phyloP scores from a whole-genome alignment of 2,797 vertebrate genomes.

The Tenualosa thibaudeaui region DNA sequence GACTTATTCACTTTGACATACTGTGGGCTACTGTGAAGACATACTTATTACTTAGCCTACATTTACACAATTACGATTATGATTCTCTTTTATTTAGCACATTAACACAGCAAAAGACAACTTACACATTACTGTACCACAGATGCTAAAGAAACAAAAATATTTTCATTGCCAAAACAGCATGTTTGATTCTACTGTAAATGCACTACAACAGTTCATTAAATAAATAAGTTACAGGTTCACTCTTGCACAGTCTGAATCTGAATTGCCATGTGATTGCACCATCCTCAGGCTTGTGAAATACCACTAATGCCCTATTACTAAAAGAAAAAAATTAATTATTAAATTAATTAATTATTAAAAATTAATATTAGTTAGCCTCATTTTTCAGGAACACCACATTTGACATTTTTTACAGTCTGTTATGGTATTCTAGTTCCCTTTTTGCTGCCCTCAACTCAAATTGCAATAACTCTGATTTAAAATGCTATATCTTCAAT shows the following conservation, averaged over 20 bases:
- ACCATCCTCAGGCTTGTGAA: background rate
- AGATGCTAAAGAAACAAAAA: background rate
- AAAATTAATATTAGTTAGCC: background rate
- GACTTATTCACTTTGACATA: background rate
- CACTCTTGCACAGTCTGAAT: background rate
- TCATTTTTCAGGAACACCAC: background rate
- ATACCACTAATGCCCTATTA: background rate
- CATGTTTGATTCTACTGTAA: background rate
- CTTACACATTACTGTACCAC: background rate
- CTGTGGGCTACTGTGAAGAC: background rate
- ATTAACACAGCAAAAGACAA: background rate
- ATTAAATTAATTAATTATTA: no score
- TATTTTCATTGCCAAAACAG: background rate
- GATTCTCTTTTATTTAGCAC: background rate
- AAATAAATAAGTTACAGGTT: background rate
- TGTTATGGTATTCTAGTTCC: background rate
- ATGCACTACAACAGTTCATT: background rate
- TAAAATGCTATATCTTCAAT: background rate
- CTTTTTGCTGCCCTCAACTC: background rate
- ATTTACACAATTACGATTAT: background rate
- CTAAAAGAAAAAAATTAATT: background rate
- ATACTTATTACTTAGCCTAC: background rate
- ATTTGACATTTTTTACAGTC: background rate
- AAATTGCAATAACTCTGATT: background rate
- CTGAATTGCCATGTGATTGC: background rate